Conservation (phyloP, 2,113 vertebrate genomes). For the Saguinus imperator region DNA sequence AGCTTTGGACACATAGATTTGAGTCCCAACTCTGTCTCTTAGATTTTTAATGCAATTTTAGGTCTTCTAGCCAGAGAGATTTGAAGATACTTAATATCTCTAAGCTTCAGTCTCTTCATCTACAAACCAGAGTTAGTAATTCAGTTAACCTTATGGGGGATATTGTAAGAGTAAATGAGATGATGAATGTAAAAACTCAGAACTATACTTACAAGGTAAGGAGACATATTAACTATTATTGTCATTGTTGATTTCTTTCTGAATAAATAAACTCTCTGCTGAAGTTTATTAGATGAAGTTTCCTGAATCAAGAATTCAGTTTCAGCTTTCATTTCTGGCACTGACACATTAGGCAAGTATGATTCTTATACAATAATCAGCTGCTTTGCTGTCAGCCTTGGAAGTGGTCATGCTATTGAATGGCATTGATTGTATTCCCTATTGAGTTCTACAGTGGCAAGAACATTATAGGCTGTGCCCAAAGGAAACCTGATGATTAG, state of each 20-base stretch:
- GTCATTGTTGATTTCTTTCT: background rate
- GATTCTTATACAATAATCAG: background rate
- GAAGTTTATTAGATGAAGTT: background rate
- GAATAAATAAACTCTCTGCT: background rate
- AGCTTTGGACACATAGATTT: background rate
- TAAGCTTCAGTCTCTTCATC: background rate
- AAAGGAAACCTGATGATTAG: background rate
- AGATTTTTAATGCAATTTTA: background rate
- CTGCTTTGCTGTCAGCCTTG: background rate
- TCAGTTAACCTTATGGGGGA: background rate
- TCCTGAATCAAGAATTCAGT: background rate
- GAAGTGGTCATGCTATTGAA: background rate
- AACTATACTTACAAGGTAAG: background rate
- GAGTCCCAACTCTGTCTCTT: background rate
- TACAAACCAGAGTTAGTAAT: background rate
- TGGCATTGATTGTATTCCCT: background rate
- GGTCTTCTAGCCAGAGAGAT: background rate
- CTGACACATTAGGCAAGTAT: background rate
- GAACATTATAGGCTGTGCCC: background rate
- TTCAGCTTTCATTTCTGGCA: constrained; percentile 5
- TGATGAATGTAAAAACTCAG: background rate
- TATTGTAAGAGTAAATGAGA: background rate
- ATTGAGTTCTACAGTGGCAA: background rate
- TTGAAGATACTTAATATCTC: background rate
- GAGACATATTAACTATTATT: background rate